Base-by-base conservation (phyloP, 2,113 vertebrate species). In the Trichechus manatus region DNA sequence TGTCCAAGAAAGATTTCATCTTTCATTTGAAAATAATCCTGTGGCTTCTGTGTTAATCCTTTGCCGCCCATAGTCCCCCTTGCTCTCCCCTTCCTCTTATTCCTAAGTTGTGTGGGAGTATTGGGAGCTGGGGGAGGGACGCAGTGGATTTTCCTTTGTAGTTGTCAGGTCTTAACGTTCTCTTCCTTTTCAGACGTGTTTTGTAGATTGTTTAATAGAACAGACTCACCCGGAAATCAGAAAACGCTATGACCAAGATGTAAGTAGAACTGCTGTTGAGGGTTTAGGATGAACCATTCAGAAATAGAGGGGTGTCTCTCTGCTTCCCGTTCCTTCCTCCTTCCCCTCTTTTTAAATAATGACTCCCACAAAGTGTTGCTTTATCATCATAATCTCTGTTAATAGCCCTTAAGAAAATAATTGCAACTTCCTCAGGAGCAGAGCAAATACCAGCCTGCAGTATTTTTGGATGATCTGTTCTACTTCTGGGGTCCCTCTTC, bases 181-280 rank as follows among this genome's bases (percentile, higher is more conserved):
- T 94, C 22, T 31, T 22, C n/a, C 5, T 66, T 97, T 98, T 95
- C 97, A 99, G 99, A 99, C 99, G 0, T 99, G 99, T 95, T 99
- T 99, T 95, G 99, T 99, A 61, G 99, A 99, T 98, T 99, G 99
- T 98, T 98, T 99, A 97, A 99, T 99, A 87, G 99, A 99, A 68
- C 99, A 99, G 98, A 99, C 99, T 0, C 99, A 99, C 96, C 99
- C 99, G 0, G 99, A 99, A 86, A 99, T 99, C 98, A 98, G 99
- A 82, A 99, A 99, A 90, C 99, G 99, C 94, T 99, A 99, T 3
- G 99, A 99, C 95, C 98, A 99, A 68, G 99, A 99, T 50, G 99
- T 99, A 95, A 99, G 99, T 99, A 90, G 70, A 92, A 92, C 79
- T 79, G 61, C 75, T 70, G 33, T 59, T 20, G 47, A 68, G 44